A percentile compares a stretch with the other conserved stretches of the same genome.
phyloP scores from a whole-genome alignment of 2,888 invertebrate genomes.

The Agrotis segetum region DNA sequence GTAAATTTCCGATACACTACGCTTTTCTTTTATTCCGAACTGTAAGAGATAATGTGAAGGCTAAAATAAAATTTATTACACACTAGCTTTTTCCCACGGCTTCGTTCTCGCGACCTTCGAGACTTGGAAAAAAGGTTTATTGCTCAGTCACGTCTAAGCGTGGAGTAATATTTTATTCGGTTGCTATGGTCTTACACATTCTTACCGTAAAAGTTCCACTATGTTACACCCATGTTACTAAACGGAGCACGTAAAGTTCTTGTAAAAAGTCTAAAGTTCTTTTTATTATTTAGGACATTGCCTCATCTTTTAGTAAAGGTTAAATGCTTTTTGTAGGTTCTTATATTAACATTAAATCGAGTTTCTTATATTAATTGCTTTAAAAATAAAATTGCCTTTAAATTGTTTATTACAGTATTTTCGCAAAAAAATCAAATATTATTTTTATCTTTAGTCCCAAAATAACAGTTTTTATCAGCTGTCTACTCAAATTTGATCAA shows the following conservation, averaged over 20 bases:
- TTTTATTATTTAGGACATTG: constrained; percentile 23
- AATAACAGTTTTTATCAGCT: constrained; percentile 10
- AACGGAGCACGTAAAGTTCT: constrained; percentile 35
- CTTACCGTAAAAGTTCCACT: constrained; percentile 30
- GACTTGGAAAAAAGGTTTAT: constrained; percentile 62
- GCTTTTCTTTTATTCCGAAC: constrained; percentile 47
- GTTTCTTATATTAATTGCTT: background rate
- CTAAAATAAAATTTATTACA: constrained; percentile 61
- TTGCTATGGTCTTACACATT: constrained; percentile 53
- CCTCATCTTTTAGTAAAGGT: constrained; percentile 14
- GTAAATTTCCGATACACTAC: constrained; percentile 31
- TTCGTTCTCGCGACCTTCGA: constrained; percentile 57
- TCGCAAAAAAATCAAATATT: background rate
- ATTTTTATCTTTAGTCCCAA: constrained; percentile 9
- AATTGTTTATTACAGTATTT: background rate
- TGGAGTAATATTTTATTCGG: constrained; percentile 58
- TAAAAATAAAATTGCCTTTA: background rate
- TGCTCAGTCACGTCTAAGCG: constrained; percentile 61
- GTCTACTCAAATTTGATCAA: constrained; percentile 29
- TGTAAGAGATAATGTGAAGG: constrained; percentile 57
- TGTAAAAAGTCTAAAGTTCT: constrained; percentile 25
- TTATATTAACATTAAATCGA: background rate
- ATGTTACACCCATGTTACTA: constrained; percentile 33
- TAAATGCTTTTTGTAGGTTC: background rate
- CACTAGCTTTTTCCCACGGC: constrained; percentile 52